Conservation (phyloP, 2,797 vertebrate genomes). For the Danio aesculapii region DNA sequence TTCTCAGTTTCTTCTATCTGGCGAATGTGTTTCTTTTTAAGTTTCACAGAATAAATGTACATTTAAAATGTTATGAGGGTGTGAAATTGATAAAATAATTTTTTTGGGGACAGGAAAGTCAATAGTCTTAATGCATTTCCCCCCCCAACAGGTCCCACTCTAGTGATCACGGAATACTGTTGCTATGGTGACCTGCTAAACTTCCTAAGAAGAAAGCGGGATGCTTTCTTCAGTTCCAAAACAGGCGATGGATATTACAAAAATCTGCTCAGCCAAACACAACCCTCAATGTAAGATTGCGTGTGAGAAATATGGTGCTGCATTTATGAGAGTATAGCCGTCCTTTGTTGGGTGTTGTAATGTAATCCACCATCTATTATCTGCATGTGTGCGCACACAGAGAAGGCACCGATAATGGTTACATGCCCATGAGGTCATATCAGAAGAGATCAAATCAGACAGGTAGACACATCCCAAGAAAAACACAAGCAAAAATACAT, state of each 20-base stretch:
- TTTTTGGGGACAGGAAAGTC: neutral
- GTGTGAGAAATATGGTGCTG: conserved; percentile 19
- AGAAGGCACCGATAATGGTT: conserved; percentile 83
- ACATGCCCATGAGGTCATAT: conserved; percentile 92
- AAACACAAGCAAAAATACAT: neutral
- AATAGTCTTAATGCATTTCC: neutral
- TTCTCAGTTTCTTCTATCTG: too few species aligned
- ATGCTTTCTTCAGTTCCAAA: conserved; percentile 89
- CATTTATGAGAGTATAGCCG: conserved; percentile 20
- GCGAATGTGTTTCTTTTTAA: neutral
- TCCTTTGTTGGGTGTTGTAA: conserved; percentile 13
- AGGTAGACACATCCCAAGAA: conserved; percentile 64
- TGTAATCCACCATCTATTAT: conserved; percentile 20
- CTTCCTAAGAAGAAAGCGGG: conserved; percentile 92
- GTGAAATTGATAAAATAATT: neutral
- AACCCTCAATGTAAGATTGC: conserved; percentile 79
- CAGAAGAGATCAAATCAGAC: conserved; percentile 76
- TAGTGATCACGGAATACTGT: conserved; percentile 98
- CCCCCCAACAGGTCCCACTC: conserved; percentile 85
- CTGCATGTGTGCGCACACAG: conserved; percentile 56
- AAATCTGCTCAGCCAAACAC: conserved; percentile 83
- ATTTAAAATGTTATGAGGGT: neutral
- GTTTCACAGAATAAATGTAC: neutral
- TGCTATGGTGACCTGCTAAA: conserved; percentile 98
- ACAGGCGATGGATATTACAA: conserved; percentile 84